Conservation (phyloP, 1,140 invertebrate species). For the Palaemon carinicauda region DNA sequence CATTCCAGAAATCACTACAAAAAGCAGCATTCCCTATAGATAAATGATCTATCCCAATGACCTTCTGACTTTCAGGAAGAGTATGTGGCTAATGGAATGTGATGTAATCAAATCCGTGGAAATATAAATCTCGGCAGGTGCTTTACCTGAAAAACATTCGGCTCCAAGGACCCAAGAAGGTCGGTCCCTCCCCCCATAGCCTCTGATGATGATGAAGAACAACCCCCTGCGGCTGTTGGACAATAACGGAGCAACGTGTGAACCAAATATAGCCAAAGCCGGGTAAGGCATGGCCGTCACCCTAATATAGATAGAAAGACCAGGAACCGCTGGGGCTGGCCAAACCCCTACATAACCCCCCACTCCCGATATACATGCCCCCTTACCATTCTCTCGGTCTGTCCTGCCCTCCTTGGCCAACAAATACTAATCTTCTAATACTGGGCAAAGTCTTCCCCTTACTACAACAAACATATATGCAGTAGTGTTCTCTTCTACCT, state of each 20-base stretch:
- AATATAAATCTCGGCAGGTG: too few relatives aligned
- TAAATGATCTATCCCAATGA: too few relatives aligned
- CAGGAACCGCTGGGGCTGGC: not conserved
- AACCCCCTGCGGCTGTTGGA: not conserved
- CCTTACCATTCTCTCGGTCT: not conserved
- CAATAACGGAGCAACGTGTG: not conserved
- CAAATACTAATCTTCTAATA: not conserved
- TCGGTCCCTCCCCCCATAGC: too few relatives aligned
- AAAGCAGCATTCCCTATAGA: too few relatives aligned
- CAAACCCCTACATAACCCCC: not conserved
- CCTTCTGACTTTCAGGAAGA: too few relatives aligned
- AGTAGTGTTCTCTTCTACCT: too few relatives aligned
- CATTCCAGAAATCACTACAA: too few relatives aligned
- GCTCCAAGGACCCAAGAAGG: too few relatives aligned
- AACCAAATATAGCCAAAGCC: conserved; percentile 16
- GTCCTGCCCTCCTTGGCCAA: not conserved
- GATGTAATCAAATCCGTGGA: too few relatives aligned
- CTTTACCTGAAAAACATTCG: too few relatives aligned
- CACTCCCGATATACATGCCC: not conserved
- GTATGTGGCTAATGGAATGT: too few relatives aligned
- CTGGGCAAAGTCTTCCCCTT: not conserved
- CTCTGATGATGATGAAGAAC: not conserved
- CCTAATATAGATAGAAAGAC: conserved; percentile 10
- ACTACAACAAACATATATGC: not conserved
- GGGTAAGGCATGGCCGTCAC: not conserved